Evolutionary conservation across 2,888 invertebrate species (phyloP).

Genomic region (Matsumyia berberina): DNA sequence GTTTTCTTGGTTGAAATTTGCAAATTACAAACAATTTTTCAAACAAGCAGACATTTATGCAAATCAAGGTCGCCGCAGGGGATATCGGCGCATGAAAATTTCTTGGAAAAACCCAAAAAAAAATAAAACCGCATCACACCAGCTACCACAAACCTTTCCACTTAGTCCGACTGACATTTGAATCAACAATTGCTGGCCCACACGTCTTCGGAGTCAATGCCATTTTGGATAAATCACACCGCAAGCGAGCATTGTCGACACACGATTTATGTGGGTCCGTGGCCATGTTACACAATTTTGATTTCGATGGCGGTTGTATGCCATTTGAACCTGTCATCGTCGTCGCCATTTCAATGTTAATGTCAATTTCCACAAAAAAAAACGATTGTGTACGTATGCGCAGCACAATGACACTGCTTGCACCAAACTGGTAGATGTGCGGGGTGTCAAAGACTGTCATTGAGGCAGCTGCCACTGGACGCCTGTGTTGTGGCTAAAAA

Average conservation of each 20-base stretch:
- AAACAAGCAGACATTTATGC: constrained; percentile 8
- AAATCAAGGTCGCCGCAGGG: constrained; percentile 51
- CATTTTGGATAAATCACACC: constrained; percentile 66
- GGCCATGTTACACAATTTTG: constrained; percentile 65
- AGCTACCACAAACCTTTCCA: constrained; percentile 43
- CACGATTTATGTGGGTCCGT: constrained; percentile 55
- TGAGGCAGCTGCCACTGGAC: constrained; percentile 45
- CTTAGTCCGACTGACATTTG: constrained; percentile 65
- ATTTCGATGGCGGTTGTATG: constrained; percentile 33
- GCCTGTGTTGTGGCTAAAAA: constrained; percentile 60
- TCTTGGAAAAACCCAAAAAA: constrained; percentile 14
- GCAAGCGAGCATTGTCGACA: constrained; percentile 25
- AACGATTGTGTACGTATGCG: constrained; percentile 12
- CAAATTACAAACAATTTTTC: constrained; percentile 2
- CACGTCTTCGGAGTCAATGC: constrained; percentile 70
- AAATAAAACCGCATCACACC: constrained; percentile 29
- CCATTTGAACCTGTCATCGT: constrained; percentile 59
- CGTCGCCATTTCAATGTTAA: constrained; percentile 71
- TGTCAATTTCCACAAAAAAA: constrained; percentile 62
- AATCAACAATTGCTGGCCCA: constrained; percentile 62
- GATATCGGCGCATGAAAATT: constrained; percentile 26
- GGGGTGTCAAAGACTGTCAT: constrained; percentile 55
- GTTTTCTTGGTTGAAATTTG: neutral
- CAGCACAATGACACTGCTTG: constrained; percentile 55
- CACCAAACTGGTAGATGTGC: constrained; percentile 30